phyloP scores from a whole-genome alignment of 2,797 vertebrate species.

The Artibeus lituratus region DNA sequence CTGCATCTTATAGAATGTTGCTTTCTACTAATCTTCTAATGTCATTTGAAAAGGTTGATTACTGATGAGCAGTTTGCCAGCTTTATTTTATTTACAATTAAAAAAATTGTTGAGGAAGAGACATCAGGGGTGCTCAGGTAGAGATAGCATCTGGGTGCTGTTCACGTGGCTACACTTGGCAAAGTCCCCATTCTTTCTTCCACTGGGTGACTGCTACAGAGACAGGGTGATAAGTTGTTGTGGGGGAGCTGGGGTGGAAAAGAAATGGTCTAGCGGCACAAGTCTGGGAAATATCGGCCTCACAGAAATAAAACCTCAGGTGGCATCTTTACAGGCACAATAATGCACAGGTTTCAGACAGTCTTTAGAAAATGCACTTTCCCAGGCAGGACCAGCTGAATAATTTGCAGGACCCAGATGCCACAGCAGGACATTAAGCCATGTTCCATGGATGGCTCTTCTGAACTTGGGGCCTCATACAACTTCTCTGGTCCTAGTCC shows the following conservation, averaged over 20 bases:
- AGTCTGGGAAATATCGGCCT: neutral
- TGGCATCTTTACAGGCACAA: neutral
- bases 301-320: neutral
- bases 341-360: neutral
- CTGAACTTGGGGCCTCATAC: accelerated
- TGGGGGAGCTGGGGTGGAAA: no score
- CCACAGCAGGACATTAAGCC: neutral
- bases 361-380: neutral
- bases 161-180: neutral
- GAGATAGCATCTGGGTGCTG: neutral
- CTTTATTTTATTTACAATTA: neutral
- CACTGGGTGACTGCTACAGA: neutral
- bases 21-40: neutral
- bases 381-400: neutral
- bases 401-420: neutral
- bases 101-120: neutral
- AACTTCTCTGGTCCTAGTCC: accelerated
- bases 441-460: accelerated
- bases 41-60: neutral
- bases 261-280: neutral
- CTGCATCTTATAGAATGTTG: neutral
- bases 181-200: neutral
- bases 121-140: no score
- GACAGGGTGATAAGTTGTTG: neutral
- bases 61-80: neutral